These are phyloP conservation scores for Oligia strigilis DNA, from an alignment of 2,888 invertebrate genomes.

Conservation along the genomic window DNA sequence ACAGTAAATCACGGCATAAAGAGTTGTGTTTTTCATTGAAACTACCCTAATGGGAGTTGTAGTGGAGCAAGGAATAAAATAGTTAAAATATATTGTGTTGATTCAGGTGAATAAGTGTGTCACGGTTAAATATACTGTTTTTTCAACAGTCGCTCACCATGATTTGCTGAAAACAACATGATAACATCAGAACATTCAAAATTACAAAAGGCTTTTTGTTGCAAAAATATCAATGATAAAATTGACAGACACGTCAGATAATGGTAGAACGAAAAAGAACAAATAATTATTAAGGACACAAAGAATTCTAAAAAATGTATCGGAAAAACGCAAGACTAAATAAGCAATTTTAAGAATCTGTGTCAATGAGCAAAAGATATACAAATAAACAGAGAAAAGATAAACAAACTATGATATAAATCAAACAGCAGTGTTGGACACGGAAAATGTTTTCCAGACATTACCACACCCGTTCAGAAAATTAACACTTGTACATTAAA, in stretches of 20 bases:
- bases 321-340: not conserved
- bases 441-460: slow-evolving; percentile 34
- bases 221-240: no score
- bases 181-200: not conserved
- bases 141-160: not conserved
- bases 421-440: slow-evolving; percentile 21
- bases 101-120: slow-evolving; percentile 15
- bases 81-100: slow-evolving; percentile 51
- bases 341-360: slow-evolving; percentile 11
- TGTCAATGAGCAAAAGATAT: slow-evolving; percentile 16
- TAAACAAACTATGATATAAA: slow-evolving; percentile 17
- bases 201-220: not conserved
- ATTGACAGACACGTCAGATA: not conserved
- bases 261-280: not conserved
- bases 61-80: slow-evolving; percentile 55
- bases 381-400: not conserved
- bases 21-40: slow-evolving; percentile 68
- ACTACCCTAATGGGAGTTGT: slow-evolving; percentile 70
- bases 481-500: slow-evolving; percentile 48
- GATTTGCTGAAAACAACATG: not conserved
- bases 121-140: not conserved
- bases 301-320: not conserved
- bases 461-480: slow-evolving; percentile 25
- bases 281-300: not conserved
- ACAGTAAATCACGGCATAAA: slow-evolving; percentile 69